These are phyloP conservation scores for Tragelaphus scriptus DNA, from an alignment of 2,113 vertebrate species.

Conservation along the genomic window DNA sequence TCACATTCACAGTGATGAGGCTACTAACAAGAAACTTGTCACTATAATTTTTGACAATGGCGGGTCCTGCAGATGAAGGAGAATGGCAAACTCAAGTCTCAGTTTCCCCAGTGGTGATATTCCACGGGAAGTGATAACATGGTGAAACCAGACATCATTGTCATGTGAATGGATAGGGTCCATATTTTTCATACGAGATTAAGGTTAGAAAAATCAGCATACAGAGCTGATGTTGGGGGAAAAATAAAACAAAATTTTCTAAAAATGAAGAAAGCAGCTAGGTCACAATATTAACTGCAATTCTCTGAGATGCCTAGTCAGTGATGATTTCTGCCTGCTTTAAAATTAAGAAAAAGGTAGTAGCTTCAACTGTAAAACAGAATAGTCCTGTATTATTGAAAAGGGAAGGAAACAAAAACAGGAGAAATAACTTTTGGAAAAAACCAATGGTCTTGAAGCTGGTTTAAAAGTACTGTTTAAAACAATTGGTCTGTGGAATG, in stretches of 20 bases:
- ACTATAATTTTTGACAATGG: background rate
- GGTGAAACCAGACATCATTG: no score
- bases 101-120: background rate
- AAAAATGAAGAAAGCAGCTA: background rate
- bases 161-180: background rate
- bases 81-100: background rate
- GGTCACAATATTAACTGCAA: background rate
- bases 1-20: background rate
- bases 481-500: background rate
- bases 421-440: background rate
- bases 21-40: background rate
- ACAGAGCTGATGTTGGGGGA: rapidly evolving
- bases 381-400: background rate
- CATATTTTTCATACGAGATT: background rate
- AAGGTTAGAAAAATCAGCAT: background rate
- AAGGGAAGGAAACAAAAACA: background rate
- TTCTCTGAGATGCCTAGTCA: background rate
- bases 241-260: background rate
- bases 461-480: background rate
- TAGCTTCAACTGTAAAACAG: background rate
- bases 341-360: background rate
- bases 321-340: background rate
- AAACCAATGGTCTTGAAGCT: background rate
- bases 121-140: background rate
- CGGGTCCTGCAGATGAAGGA: background rate